Conservation (phyloP, 2,797 vertebrate genomes). For the Chiroxiphia lanceolata region DNA sequence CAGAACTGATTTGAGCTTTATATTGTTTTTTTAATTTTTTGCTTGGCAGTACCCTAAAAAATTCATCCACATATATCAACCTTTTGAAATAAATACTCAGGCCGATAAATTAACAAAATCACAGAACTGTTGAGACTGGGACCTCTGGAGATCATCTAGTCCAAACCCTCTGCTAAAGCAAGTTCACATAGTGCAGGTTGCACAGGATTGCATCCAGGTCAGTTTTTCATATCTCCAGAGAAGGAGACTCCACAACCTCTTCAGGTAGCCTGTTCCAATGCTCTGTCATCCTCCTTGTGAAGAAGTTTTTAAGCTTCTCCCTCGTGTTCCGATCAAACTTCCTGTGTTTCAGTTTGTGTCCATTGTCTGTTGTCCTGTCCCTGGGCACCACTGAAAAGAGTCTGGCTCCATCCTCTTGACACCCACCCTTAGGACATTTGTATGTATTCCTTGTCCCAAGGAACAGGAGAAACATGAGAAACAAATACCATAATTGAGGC, state of each 20-base stretch:
- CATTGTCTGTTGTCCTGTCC: accelerated
- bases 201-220: accelerated
- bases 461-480: neutral
- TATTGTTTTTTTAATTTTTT: neutral
- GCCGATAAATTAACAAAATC: neutral
- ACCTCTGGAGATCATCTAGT: neutral
- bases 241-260: neutral
- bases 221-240: neutral
- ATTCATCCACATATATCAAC: neutral
- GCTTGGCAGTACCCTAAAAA: neutral
- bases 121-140: neutral
- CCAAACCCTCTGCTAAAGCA: neutral
- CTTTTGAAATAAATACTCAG: neutral
- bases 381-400: neutral
- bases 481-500: neutral
- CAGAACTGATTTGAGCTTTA: neutral
- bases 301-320: neutral
- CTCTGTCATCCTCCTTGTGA: neutral
- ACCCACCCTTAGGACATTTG: neutral
- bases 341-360: neutral
- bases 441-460: neutral
- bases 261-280: neutral
- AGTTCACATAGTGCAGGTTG: neutral
- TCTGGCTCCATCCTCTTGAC: neutral
- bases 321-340: neutral